These are phyloP conservation scores for Dendroctonus valens DNA, from an alignment of 1,140 invertebrate species.

Conservation along the genomic window DNA sequence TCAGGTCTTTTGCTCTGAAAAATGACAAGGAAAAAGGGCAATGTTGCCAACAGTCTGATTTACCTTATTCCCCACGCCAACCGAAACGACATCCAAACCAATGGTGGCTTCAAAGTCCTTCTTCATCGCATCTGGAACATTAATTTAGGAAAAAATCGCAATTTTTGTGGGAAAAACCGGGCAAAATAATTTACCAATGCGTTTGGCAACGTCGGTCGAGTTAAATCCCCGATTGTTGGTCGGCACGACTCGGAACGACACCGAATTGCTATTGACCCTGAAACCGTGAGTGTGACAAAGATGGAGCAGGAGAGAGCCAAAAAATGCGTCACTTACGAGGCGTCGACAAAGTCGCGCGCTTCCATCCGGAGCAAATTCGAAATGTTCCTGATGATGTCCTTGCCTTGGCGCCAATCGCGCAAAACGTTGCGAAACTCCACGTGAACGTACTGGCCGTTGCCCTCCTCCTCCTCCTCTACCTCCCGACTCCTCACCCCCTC, in stretches of 20 bases:
- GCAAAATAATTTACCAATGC: slow-evolving; percentile 51
- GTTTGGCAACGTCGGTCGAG: slow-evolving; percentile 68
- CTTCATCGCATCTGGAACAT: slow-evolving; percentile 62
- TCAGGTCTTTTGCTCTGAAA: too few species aligned
- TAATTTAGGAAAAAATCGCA: background rate
- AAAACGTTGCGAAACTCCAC: slow-evolving; percentile 63
- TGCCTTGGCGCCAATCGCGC: slow-evolving; percentile 58
- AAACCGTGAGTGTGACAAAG: slow-evolving; percentile 33
- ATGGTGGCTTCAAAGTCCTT: slow-evolving; percentile 58
- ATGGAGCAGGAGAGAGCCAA: background rate
- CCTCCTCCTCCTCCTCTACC: slow-evolving; percentile 48
- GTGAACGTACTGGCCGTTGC: slow-evolving; percentile 69
- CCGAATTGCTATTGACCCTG: slow-evolving; percentile 72
- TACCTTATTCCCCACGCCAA: slow-evolving; percentile 81
- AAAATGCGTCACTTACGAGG: slow-evolving; percentile 48
- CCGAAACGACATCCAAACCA: slow-evolving; percentile 65
- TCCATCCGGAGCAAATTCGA: slow-evolving; percentile 62
- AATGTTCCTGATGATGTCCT: slow-evolving; percentile 58
- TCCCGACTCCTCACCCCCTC: background rate
- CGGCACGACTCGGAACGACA: slow-evolving; percentile 78
- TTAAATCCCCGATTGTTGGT: slow-evolving; percentile 65
- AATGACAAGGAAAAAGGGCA: too few species aligned
- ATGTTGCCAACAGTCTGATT: background rate
- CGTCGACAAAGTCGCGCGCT: slow-evolving; percentile 54
- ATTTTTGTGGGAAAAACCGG: background rate